phyloP scores from a whole-genome alignment of 1,140 invertebrate species.

The Riptortus pedestris region DNA sequence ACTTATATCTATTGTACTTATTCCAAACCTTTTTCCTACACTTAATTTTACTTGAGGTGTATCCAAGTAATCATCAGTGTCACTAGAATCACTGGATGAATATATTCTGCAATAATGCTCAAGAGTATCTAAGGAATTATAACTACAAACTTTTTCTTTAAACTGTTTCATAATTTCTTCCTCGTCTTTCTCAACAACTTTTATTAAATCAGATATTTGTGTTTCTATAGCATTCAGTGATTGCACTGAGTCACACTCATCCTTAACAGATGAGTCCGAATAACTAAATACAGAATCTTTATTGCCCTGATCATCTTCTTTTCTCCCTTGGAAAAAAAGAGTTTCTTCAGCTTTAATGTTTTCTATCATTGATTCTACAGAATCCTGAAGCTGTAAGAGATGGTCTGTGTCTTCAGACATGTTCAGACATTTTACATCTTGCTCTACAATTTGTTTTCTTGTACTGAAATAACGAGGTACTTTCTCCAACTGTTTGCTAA shows the following conservation, averaged over 20 bases:
- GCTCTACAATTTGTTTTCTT: neutral
- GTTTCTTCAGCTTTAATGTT: neutral
- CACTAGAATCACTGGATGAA: neutral
- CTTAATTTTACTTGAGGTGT: slow-evolving; percentile 2
- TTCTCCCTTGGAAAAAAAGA: neutral
- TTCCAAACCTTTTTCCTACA: slow-evolving; percentile 11
- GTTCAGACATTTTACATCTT: neutral
- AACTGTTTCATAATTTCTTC: slow-evolving; percentile 15
- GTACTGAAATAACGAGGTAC: slow-evolving; percentile 26
- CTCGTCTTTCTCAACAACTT: slow-evolving; percentile 32
- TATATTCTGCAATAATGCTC: too few species aligned
- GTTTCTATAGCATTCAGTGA: slow-evolving; percentile 28
- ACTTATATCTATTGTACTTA: slow-evolving; percentile 20
- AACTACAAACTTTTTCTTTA: neutral
- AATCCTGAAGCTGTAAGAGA: neutral
- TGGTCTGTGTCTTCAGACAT: slow-evolving; percentile 9
- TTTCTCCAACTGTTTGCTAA: slow-evolving; percentile 29
- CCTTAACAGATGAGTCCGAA: neutral
- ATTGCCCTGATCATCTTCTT: neutral
- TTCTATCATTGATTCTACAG: neutral
- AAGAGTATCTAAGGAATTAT: too few species aligned
- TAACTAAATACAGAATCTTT: neutral
- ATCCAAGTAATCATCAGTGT: slow-evolving; percentile 37
- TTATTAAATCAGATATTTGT: slow-evolving; percentile 29
- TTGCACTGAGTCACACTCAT: slow-evolving; percentile 3